phyloP scores from a whole-genome alignment of 2,797 vertebrate genomes.

The Arrhamphus sclerolepis region DNA sequence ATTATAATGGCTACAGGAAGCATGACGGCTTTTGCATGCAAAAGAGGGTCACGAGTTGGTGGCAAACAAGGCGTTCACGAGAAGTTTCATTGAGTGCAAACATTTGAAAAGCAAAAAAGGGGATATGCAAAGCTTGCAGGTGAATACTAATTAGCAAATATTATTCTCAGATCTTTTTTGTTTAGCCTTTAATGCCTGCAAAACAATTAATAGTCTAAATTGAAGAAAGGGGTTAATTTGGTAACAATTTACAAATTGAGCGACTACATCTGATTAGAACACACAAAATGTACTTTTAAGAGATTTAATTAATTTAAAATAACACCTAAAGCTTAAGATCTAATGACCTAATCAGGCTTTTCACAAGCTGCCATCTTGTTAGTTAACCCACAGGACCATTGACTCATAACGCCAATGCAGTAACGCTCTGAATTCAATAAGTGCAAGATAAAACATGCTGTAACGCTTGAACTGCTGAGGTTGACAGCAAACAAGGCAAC shows the following conservation, averaged over 20 bases:
- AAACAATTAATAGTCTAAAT: too few species aligned
- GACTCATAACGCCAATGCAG: too few species aligned
- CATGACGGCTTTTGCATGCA: slow-evolving; percentile 1
- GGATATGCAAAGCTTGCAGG: background rate
- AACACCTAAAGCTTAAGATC: background rate
- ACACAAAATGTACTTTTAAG: background rate
- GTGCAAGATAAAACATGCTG: too few species aligned
- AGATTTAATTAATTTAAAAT: background rate
- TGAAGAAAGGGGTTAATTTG: background rate
- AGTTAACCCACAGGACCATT: too few species aligned
- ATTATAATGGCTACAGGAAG: slow-evolving; percentile 21
- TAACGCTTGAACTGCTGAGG: too few species aligned
- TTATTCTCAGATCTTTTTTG: too few species aligned
- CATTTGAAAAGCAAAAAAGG: background rate
- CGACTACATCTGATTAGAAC: slow-evolving; percentile 1
- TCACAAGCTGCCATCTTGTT: too few species aligned
- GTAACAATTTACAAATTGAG: background rate
- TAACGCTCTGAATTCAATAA: too few species aligned
- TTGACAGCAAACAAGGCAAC: too few species aligned
- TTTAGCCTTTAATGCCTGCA: too few species aligned
- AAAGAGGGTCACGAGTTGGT: slow-evolving; percentile 4
- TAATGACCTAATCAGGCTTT: too few species aligned
- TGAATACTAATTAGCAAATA: background rate
- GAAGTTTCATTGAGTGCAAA: background rate
- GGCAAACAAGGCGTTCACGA: too few species aligned